These are phyloP conservation scores for Odiellus spinosus DNA, from an alignment of 2,888 invertebrate species.

Conservation along the genomic window DNA sequence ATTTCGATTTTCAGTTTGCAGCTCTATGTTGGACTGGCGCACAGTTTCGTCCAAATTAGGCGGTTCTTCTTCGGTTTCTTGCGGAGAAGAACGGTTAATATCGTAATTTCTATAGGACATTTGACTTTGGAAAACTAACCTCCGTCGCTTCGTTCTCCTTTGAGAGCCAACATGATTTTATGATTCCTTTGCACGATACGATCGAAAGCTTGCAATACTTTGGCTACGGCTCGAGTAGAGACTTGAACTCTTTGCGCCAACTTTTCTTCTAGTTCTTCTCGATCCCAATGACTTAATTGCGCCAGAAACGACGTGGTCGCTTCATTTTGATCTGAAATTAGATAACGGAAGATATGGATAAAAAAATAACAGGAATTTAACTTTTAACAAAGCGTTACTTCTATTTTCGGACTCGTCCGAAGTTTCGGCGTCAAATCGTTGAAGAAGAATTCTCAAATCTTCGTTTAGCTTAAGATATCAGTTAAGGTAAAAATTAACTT, in stretches of 20 bases:
- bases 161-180: slow-evolving; percentile 74
- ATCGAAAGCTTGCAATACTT: slow-evolving; percentile 92
- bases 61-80: slow-evolving; percentile 37
- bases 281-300: slow-evolving; percentile 93
- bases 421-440: slow-evolving; percentile 92
- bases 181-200: slow-evolving; percentile 87
- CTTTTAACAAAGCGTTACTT: slow-evolving; percentile 40
- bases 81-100: slow-evolving; percentile 1
- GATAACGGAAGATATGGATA: neutral
- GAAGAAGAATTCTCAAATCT: slow-evolving; percentile 80
- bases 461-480: slow-evolving; percentile 55
- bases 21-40: slow-evolving; percentile 65
- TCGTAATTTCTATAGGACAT: no score
- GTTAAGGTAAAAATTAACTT: slow-evolving; percentile 1
- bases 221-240: slow-evolving; percentile 87
- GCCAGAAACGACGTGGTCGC: slow-evolving; percentile 90
- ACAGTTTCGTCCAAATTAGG: slow-evolving; percentile 64
- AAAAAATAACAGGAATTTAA: neutral
- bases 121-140: slow-evolving; percentile 9
- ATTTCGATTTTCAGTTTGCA: slow-evolving; percentile 76
- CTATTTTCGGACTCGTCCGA: slow-evolving; percentile 90
- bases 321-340: slow-evolving; percentile 69
- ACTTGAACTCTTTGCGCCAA: slow-evolving; percentile 42
- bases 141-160: slow-evolving; percentile 45
- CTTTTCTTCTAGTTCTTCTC: slow-evolving; percentile 89